Percentiles rank a stretch among this genome's conserved stretches.
Conservation (phyloP, 2,888 invertebrate species). For the Helobdella robusta region DNA sequence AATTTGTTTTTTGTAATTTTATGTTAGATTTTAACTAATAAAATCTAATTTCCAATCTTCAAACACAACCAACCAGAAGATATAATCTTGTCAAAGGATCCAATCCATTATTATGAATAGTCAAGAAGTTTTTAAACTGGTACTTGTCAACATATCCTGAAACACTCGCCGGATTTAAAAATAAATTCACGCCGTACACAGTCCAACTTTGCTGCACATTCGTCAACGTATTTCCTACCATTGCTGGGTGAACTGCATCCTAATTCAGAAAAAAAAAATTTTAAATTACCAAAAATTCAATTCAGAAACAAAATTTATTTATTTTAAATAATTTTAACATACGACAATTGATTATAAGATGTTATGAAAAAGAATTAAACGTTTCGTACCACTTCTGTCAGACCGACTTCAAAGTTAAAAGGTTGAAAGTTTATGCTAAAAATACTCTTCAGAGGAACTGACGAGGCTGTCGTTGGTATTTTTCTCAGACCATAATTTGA, state of each 20-base stretch:
- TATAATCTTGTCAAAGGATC: slow-evolving; percentile 10
- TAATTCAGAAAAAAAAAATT: not conserved
- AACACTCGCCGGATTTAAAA: not conserved
- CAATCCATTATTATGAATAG: slow-evolving; percentile 10
- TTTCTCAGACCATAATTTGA: slow-evolving; percentile 8
- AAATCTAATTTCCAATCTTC: too few relatives aligned
- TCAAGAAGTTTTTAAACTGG: slow-evolving; percentile 2
- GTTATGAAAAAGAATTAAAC: not conserved
- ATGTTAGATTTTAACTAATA: too few relatives aligned
- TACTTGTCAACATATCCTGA: slow-evolving; percentile 14
- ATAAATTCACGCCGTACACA: slow-evolving; percentile 9
- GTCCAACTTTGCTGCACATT: slow-evolving; percentile 9
- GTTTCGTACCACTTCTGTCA: slow-evolving; percentile 24
- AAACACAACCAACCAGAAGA: slow-evolving; percentile 4
- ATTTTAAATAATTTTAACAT: too few relatives aligned
- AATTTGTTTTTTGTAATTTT: too few relatives aligned
- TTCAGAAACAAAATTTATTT: too few relatives aligned
- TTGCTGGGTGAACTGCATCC: slow-evolving; percentile 5
- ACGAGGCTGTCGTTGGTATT: slow-evolving; percentile 4
- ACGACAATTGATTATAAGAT: too few relatives aligned
- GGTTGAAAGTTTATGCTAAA: slow-evolving; percentile 25
- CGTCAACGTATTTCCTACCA: not conserved
- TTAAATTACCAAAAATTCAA: too few relatives aligned
- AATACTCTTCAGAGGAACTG: not conserved
- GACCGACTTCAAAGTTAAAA: slow-evolving; percentile 21